phyloP scores from a whole-genome alignment of 92 coral and sea anemone genomes.

The Palythoa heliodiscus region DNA sequence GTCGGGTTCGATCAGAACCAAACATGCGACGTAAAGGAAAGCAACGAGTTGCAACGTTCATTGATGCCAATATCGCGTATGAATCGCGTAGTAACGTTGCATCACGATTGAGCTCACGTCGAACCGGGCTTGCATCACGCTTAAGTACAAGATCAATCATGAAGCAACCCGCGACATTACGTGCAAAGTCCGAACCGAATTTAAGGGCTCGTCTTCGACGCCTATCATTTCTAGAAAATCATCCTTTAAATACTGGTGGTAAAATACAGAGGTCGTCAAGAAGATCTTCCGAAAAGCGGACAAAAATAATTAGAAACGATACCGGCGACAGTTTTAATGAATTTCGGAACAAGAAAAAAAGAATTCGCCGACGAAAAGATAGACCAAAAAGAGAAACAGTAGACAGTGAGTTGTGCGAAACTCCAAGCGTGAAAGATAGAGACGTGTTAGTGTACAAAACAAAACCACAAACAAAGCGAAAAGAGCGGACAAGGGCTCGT shows the following conservation, averaged over 20 bases:
- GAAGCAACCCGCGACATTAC: slow-evolving; percentile 6
- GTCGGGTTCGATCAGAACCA: slow-evolving; percentile 32
- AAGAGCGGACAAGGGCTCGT: neutral
- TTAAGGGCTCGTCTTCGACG: slow-evolving; percentile 28
- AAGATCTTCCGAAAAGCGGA: slow-evolving; percentile 7
- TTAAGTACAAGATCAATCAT: slow-evolving; percentile 33
- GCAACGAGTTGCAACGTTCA: slow-evolving; percentile 20
- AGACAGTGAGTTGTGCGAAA: neutral
- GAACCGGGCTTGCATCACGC: slow-evolving; percentile 18
- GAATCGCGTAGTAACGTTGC: slow-evolving; percentile 15
- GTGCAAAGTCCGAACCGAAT: slow-evolving; percentile 33
- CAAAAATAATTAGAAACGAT: neutral
- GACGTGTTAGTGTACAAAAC: neutral
- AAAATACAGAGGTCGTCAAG: neutral
- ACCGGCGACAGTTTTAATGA: neutral
- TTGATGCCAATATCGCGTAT: slow-evolving; percentile 10
- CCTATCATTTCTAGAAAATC: slow-evolving; percentile 20
- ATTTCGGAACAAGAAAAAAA: slow-evolving; percentile 19
- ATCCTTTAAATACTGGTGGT: slow-evolving; percentile 19
- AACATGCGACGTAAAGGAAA: slow-evolving; percentile 24
- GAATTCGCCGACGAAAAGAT: slow-evolving; percentile 14
- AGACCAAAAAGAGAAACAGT: neutral
- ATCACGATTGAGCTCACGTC: slow-evolving; percentile 23
- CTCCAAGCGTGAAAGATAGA: neutral
- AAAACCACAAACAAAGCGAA: neutral